These are phyloP conservation scores for Tokudaia muenninki DNA, from an alignment of 2,797 vertebrate species.

Conservation along the genomic window DNA sequence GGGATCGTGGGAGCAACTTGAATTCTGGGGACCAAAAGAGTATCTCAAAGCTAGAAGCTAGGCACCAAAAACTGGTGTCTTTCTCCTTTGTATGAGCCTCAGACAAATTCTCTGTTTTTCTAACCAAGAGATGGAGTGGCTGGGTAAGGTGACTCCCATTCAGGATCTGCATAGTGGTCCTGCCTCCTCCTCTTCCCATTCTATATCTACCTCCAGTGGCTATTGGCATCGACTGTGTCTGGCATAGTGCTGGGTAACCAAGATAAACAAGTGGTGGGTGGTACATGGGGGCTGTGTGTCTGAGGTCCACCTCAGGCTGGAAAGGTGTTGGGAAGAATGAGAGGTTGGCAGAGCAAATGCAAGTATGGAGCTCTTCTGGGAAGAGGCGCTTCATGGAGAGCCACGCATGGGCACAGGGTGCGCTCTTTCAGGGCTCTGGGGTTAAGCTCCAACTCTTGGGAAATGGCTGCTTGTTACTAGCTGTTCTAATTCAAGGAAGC, in stretches of 20 bases:
- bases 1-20: background rate
- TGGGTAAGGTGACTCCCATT: no score
- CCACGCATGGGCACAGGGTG: no score
- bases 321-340: background rate
- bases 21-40: background rate
- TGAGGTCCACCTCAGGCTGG: background rate
- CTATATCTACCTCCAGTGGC: background rate
- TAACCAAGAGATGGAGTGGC: no score
- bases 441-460: background rate
- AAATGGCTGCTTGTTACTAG: background rate
- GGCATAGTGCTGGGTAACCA: background rate
- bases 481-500: background rate
- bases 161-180: fast-evolving
- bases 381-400: background rate
- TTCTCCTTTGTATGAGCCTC: background rate
- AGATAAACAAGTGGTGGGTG: background rate
- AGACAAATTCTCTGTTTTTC: background rate
- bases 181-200: background rate
- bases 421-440: background rate
- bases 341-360: no score
- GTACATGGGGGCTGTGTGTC: background rate
- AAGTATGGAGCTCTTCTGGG: background rate
- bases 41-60: background rate
- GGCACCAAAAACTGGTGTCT: no score
- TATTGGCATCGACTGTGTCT: background rate